Evolutionary conservation across 1,140 invertebrate genomes (phyloP).

Genomic region (Tetragonula clypearis): DNA sequence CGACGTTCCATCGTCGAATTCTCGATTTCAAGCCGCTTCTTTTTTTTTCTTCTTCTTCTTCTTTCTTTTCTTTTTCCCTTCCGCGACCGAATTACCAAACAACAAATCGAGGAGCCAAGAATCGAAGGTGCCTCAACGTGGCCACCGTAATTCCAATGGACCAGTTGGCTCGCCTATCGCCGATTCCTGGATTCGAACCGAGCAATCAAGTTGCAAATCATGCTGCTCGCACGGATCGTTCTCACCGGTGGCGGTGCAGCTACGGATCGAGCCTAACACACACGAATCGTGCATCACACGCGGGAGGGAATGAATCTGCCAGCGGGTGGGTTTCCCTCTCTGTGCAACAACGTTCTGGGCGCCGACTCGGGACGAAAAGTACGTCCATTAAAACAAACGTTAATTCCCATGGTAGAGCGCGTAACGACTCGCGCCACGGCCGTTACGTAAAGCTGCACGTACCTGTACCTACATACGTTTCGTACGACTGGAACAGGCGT

Average conservation of each 20-base stretch:
- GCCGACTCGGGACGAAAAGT: conserved; percentile 47
- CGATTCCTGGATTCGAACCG: not conserved
- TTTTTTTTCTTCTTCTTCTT: not conserved
- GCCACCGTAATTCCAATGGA: not conserved
- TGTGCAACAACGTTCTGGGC: conserved; percentile 15
- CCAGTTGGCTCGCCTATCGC: not conserved
- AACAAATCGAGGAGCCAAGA: not conserved
- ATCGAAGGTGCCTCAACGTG: not conserved
- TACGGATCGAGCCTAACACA: not conserved
- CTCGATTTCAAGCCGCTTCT: not conserved
- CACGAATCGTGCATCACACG: conserved; percentile 19
- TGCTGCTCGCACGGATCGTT: not conserved
- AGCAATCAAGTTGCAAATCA: conserved; percentile 39
- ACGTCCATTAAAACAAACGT: conserved; percentile 64
- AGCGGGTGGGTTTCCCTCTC: not conserved
- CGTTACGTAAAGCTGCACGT: conserved; percentile 45
- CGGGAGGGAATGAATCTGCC: conserved; percentile 32
- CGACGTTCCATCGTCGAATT: too few species aligned
- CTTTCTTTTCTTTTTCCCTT: too few species aligned
- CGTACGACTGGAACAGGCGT: conserved; percentile 6
- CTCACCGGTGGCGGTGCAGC: not conserved
- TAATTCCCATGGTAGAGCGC: conserved; percentile 45
- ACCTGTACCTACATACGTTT: conserved; percentile 13
- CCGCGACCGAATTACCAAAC: not conserved
- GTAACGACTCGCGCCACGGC: conserved; percentile 45